Evolutionary conservation across 2,888 invertebrate genomes (phyloP).

Genomic region (Scaeva pyrastri): DNA sequence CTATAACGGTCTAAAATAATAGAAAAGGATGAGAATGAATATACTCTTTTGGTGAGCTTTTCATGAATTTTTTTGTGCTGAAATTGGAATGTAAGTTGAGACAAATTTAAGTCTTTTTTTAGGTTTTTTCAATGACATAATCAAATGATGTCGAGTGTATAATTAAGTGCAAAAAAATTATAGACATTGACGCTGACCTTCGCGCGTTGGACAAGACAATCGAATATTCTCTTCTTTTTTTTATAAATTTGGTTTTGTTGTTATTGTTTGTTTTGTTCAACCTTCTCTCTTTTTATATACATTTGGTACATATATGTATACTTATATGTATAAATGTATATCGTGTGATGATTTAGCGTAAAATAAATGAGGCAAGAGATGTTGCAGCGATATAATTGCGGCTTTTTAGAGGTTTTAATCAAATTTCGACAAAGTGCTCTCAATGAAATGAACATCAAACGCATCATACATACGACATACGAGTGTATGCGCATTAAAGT

Average conservation of each 20-base stretch:
- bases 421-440: slow-evolving; percentile 62
- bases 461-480: slow-evolving; percentile 6
- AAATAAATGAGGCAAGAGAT: slow-evolving; percentile 30
- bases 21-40: too few species aligned
- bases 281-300: slow-evolving; percentile 21
- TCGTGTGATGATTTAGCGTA: slow-evolving; percentile 54
- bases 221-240: background rate
- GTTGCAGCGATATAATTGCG: slow-evolving; percentile 66
- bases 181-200: slow-evolving; percentile 57
- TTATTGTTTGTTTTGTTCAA: background rate
- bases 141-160: background rate
- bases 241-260: background rate
- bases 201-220: slow-evolving; percentile 35
- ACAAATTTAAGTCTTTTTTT: too few species aligned
- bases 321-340: too few species aligned
- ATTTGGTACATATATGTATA: too few species aligned
- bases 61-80: too few species aligned
- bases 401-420: slow-evolving; percentile 66
- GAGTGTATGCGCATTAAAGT: too few species aligned
- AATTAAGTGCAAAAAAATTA: slow-evolving; percentile 40
- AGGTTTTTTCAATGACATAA: too few species aligned
- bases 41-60: too few species aligned
- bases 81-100: too few species aligned
- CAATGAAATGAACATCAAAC: slow-evolving; percentile 11
- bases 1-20: too few species aligned